These are phyloP conservation scores for Pelobates cultripes DNA, from an alignment of 2,797 vertebrate species.

Conservation along the genomic window DNA sequence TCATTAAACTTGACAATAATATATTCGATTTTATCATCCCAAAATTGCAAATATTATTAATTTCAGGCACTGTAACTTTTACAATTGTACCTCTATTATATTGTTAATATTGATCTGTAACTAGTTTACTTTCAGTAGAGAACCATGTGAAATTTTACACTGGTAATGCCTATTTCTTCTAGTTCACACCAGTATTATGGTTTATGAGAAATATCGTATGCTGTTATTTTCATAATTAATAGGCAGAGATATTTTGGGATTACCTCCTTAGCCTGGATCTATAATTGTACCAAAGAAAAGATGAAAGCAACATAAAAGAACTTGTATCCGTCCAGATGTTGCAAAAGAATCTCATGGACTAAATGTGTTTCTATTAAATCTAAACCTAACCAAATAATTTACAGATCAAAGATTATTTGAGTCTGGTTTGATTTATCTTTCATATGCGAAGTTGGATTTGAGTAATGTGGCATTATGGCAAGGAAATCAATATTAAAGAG, in stretches of 20 bases:
- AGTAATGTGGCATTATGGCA: not conserved
- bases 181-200: not conserved
- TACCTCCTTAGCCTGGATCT: not conserved
- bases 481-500: slow-evolving; percentile 15
- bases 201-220: not conserved
- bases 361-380: slow-evolving; percentile 28
- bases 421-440: slow-evolving; percentile 40
- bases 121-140: not conserved
- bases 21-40: too few relatives aligned
- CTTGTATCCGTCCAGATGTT: slow-evolving; percentile 24
- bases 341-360: slow-evolving; percentile 24
- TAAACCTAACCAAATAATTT: slow-evolving; percentile 31
- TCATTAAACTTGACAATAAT: too few relatives aligned
- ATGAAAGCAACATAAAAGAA: slow-evolving; percentile 13
- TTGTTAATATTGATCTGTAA: not conserved
- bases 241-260: not conserved
- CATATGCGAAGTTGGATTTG: slow-evolving; percentile 26
- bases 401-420: slow-evolving; percentile 31
- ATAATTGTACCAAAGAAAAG: slow-evolving; percentile 12
- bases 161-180: not conserved
- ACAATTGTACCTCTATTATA: too few relatives aligned
- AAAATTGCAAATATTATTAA: too few relatives aligned
- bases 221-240: not conserved
- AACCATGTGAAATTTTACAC: not conserved
- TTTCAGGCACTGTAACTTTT: too few relatives aligned